Evolutionary conservation across 2,797 vertebrate species (phyloP), one percentile per base, ranked within the genome.

Genomic region (Danionella dracula): DNA sequence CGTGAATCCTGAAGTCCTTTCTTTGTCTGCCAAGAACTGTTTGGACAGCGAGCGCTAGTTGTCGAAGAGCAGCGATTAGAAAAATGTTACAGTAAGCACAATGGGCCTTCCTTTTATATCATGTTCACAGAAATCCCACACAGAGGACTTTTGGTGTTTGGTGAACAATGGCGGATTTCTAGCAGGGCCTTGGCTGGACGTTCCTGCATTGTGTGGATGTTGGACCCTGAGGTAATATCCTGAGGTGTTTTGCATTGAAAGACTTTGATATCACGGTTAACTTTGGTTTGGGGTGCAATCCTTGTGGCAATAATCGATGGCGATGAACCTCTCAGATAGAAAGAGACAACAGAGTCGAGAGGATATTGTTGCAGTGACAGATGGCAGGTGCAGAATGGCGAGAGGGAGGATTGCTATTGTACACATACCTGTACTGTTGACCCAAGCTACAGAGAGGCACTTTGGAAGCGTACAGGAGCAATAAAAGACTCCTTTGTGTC

Each of bases 201-300:
- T 63, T 50, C 35, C 56, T 20, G 23, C 71, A 77, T 72, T 76
- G 71, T 73, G 55, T 48, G n/a, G 31, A 27, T 48, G 16, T 68
- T 67, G 65, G 27, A 38, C 17, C 51, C 41, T 77, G 79, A 81
- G 61, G 77, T 79, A 77, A 79, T 72, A 77, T 79, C 69, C 73
- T 69, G 42, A 67, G 66, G 19, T 71, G 35, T 66, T 16, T 38
- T 44, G 40, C 9, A 51, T 15, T 45, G 40, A 57, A 40, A 51
- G 55, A 49, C 21, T 16, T 60, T 34, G 51, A 55, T 17, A 49
- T 57, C 62, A 37, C 35, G 23, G 27, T 13, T 45, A 46, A 13
- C 31, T 55, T 35, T 49, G 50, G 51, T 35, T 15, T 21, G 20
- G 1, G 5, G 34, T 16, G 23, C 23, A 42, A 35, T 61, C 11